phyloP scores from a whole-genome alignment of 2,797 vertebrate genomes.

The Semaprochilodus insignis region DNA sequence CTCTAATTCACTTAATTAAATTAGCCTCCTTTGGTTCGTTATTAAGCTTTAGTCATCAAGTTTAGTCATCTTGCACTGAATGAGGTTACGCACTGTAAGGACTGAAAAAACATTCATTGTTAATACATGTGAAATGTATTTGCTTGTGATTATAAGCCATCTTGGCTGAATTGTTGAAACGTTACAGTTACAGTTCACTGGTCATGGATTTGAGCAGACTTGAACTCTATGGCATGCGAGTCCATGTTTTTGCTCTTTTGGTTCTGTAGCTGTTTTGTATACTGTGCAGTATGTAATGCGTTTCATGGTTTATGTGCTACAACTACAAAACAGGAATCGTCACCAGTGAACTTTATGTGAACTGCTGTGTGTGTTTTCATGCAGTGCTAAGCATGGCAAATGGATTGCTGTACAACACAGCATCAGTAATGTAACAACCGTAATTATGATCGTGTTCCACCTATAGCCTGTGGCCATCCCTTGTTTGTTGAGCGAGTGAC shows the following conservation, averaged over 20 bases:
- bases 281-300: no score
- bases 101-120: no score
- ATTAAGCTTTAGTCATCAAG: not conserved
- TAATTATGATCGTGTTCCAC: constrained; percentile 66
- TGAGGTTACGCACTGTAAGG: not conserved
- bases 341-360: not conserved
- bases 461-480: constrained; percentile 55
- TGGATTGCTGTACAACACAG: constrained; percentile 32
- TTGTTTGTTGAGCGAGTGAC: constrained; percentile 66
- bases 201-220: no score
- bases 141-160: no score
- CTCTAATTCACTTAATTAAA: constrained; percentile 1
- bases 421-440: constrained; percentile 54
- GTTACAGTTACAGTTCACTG: no score
- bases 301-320: no score
- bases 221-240: no score
- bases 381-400: not conserved
- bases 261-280: no score
- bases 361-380: not conserved
- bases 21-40: not conserved
- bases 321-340: not conserved
- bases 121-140: no score
- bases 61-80: constrained; percentile 29
- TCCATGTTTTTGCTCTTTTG: no score
- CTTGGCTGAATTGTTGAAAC: no score